Percentiles rank a stretch among this genome's conserved stretches.
Conservation (phyloP, 2,888 invertebrate species). For the Cheilosia urbana region DNA sequence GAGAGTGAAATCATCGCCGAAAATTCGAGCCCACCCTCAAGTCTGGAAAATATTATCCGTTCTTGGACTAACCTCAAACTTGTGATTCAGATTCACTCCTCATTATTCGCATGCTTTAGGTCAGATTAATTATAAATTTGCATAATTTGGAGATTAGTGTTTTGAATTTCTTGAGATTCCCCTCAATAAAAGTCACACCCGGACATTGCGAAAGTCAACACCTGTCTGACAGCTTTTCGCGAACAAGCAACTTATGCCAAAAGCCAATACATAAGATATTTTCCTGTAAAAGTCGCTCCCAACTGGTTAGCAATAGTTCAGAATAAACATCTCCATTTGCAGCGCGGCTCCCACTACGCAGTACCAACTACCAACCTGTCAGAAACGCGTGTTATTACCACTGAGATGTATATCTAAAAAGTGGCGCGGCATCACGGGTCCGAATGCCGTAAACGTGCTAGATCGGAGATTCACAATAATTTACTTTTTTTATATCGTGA, state of each 20-base stretch:
- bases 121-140: too few species aligned
- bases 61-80: too few species aligned
- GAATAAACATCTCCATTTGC: conserved; percentile 18
- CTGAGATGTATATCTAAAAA: conserved; percentile 22
- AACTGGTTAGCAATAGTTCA: not conserved
- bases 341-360: conserved; percentile 42
- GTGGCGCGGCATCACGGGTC: not conserved
- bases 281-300: not conserved
- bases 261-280: too few species aligned
- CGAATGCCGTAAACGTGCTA: conserved; percentile 4
- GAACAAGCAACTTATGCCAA: conserved; percentile 1
- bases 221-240: not conserved
- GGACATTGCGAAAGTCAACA: too few species aligned
- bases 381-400: not conserved
- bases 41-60: too few species aligned
- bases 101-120: too few species aligned
- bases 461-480: conserved; percentile 21
- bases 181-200: too few species aligned
- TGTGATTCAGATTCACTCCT: too few species aligned
- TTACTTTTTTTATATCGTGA: conserved; percentile 18
- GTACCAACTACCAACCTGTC: conserved; percentile 52
- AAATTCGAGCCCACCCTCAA: too few species aligned
- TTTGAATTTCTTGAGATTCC: too few species aligned
- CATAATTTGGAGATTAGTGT: too few species aligned
- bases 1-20: too few species aligned